Evolutionary conservation across 1,140 invertebrate species (phyloP).

Genomic region (Leptopilina boulardi): DNA sequence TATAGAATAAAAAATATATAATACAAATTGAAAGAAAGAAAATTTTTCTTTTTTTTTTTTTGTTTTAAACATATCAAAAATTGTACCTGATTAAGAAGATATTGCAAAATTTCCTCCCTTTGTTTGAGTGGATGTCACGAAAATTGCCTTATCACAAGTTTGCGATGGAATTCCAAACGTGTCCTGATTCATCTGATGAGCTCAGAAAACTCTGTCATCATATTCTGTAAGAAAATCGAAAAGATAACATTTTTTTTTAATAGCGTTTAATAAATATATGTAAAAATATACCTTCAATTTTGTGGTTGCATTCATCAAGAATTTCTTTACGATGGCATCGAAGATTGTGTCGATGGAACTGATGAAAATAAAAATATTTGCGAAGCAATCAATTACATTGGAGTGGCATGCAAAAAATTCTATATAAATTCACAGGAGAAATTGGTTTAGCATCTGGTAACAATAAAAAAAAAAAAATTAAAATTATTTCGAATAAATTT

Average conservation of each 20-base stretch:
- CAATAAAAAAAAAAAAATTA: constrained; percentile 1
- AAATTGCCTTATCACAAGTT: constrained; percentile 78
- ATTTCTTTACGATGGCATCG: constrained; percentile 80
- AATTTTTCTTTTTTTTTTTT: background rate
- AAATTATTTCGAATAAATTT: background rate
- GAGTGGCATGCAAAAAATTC: constrained; percentile 46
- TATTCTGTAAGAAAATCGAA: constrained; percentile 53
- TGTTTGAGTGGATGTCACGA: constrained; percentile 58
- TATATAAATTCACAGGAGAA: constrained; percentile 59
- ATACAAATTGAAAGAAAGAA: background rate
- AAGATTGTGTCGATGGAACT: constrained; percentile 80
- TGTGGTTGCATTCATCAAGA: constrained; percentile 81
- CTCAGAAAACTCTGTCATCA: constrained; percentile 58
- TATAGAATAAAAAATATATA: background rate
- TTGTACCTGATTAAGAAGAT: background rate
- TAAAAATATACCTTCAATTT: too few relatives aligned
- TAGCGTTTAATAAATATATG: background rate
- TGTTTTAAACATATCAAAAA: background rate
- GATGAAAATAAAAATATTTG: constrained; percentile 71
- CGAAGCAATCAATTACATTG: constrained; percentile 50
- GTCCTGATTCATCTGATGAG: constrained; percentile 88
- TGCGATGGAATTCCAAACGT: constrained; percentile 86
- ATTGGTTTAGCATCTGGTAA: constrained; percentile 65
- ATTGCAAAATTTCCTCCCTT: constrained; percentile 42
- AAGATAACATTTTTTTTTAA: background rate